Percentiles rank a stretch among this genome's conserved stretches.
These are phyloP conservation scores for Drusus annulatus DNA, from an alignment of 1,140 invertebrate genomes.

Conservation along the genomic window DNA sequence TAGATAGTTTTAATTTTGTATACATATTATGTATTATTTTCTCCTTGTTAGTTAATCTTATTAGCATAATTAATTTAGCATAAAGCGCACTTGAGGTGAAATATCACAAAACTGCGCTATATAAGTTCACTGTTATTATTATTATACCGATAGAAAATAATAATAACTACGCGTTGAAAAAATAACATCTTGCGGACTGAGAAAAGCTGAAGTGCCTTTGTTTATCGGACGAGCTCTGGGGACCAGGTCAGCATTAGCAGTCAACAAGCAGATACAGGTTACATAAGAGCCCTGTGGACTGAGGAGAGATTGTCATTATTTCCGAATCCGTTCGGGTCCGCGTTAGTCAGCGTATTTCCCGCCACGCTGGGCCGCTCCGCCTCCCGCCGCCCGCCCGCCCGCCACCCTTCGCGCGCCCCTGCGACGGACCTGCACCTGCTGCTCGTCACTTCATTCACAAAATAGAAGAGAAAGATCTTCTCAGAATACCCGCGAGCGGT, in stretches of 20 bases:
- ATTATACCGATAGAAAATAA: too few species aligned
- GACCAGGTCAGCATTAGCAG: background rate
- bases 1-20: too few species aligned
- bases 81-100: too few species aligned
- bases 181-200: too few species aligned
- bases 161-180: too few species aligned
- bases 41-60: too few species aligned
- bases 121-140: too few species aligned
- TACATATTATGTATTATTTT: too few species aligned
- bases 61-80: too few species aligned
- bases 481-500: constrained; percentile 40
- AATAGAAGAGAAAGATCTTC: constrained; percentile 52
- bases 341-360: constrained; percentile 21
- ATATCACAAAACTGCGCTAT: too few species aligned
- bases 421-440: constrained; percentile 39
- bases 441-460: constrained; percentile 57
- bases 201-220: too few species aligned
- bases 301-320: background rate
- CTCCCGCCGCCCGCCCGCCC: background rate
- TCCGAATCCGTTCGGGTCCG: constrained; percentile 1
- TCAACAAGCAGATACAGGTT: constrained; percentile 1
- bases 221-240: too few species aligned
- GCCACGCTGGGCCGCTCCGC: background rate
- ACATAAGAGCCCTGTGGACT: background rate
- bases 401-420: background rate